phyloP scores from a whole-genome alignment of 2,888 invertebrate species.

The Limnephilus rhombicus region DNA sequence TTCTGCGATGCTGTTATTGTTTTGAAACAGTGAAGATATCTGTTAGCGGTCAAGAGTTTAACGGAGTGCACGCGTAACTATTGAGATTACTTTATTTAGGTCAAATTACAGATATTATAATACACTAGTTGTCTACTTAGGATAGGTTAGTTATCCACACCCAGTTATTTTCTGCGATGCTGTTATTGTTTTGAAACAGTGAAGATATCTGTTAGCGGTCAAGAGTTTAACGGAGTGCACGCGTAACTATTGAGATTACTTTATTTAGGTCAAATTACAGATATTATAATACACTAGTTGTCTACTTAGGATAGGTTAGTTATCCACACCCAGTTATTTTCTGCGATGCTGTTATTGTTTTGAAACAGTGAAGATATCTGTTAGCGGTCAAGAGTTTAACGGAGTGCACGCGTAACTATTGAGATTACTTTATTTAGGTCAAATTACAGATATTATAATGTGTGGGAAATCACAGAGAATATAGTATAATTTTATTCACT shows the following conservation, averaged over 20 bases:
- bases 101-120: not conserved
- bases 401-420: not conserved
- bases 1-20: not conserved
- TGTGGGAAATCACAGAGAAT: not conserved
- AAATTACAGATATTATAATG: not conserved
- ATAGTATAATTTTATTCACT: not conserved
- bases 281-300: not conserved
- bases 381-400: not conserved
- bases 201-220: not conserved
- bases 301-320: not conserved
- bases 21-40: not conserved
- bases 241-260: not conserved
- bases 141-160: not conserved
- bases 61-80: no score
- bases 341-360: not conserved
- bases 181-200: not conserved
- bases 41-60: not conserved
- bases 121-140: not conserved
- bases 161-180: not conserved
- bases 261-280: not conserved
- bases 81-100: not conserved
- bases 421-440: not conserved
- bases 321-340: not conserved
- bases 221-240: not conserved
- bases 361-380: not conserved